Percentiles rank a stretch among this genome's conserved stretches.
phyloP scores from a whole-genome alignment of 2,797 vertebrate genomes.

The Knipowitschia caucasica region DNA sequence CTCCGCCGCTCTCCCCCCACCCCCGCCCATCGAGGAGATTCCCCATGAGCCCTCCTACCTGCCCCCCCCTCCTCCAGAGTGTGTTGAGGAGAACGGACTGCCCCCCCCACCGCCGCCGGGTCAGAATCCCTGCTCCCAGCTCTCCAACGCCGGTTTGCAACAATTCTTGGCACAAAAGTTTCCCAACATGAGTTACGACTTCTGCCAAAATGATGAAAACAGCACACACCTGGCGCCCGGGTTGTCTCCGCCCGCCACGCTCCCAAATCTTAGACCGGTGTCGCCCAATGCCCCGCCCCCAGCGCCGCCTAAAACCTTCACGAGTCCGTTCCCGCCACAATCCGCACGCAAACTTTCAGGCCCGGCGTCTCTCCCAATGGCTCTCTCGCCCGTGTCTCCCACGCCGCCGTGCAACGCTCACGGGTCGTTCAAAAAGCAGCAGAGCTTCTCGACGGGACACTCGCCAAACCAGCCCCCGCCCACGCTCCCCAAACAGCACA shows the following conservation, averaged over 20 bases:
- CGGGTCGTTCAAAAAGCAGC: constrained; percentile 80
- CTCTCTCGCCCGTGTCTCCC: constrained; percentile 55
- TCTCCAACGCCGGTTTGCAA: constrained; percentile 72
- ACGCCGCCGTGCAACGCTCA: constrained; percentile 38
- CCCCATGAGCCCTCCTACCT: constrained; percentile 41
- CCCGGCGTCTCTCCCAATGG: constrained; percentile 60
- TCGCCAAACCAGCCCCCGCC: constrained; percentile 81
- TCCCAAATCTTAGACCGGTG: constrained; percentile 63
- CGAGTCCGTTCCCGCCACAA: constrained; percentile 74
- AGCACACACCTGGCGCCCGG: constrained; percentile 53
- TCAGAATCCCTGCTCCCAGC: constrained; percentile 32
- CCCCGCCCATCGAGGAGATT: constrained; percentile 56
- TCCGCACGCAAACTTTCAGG: constrained; percentile 69
- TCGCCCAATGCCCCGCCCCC: constrained; percentile 62
- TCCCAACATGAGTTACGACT: constrained; percentile 80
- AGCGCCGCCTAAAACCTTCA: constrained; percentile 82
- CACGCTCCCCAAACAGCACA: constrained; percentile 89
- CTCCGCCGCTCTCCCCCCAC: constrained; percentile 70
- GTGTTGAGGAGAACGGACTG: constrained; percentile 59
- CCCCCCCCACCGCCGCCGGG: constrained; percentile 51
- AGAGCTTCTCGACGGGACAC: constrained; percentile 76
- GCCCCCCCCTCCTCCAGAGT: constrained; percentile 52
- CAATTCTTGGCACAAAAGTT: constrained; percentile 82
- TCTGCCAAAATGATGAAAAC: constrained; percentile 40
- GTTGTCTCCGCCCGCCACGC: constrained; percentile 66